Conservation (phyloP, 1,140 invertebrate genomes). For the Tigriopus japonicus region DNA sequence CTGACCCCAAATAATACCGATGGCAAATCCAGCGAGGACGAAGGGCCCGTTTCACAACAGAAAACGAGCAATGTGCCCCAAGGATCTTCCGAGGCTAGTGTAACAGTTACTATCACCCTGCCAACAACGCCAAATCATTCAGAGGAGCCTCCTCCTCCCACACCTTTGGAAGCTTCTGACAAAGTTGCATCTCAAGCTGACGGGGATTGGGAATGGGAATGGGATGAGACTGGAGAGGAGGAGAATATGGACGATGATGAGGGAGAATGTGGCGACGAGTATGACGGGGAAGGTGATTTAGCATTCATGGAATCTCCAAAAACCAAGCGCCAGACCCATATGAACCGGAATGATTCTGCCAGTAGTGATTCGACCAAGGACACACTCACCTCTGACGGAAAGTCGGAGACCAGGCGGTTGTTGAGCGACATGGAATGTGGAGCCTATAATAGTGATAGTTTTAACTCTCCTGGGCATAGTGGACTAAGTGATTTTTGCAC, state of each 20-base stretch:
- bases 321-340: no score
- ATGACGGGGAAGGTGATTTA: not conserved
- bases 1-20: conserved; percentile 3
- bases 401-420: not conserved
- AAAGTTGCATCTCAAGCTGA: not conserved
- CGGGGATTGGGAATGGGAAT: conserved; percentile 10
- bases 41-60: no score
- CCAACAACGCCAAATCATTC: no score
- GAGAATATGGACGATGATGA: no score
- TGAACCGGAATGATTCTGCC: not conserved
- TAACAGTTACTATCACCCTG: no score
- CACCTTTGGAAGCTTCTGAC: not conserved
- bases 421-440: conserved; percentile 12
- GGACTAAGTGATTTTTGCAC: not conserved
- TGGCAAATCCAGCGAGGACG: not conserved
- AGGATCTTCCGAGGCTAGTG: no score
- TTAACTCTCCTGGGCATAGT: not conserved
- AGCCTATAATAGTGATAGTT: conserved; percentile 6
- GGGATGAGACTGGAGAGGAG: no score
- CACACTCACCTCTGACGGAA: not conserved
- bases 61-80: no score
- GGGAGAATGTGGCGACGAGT: not conserved
- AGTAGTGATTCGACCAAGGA: not conserved
- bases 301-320: not conserved
- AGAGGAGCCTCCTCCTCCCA: no score